Base-by-base conservation (phyloP, 1,140 invertebrate species). In the Aporrectodea caliginosa region DNA sequence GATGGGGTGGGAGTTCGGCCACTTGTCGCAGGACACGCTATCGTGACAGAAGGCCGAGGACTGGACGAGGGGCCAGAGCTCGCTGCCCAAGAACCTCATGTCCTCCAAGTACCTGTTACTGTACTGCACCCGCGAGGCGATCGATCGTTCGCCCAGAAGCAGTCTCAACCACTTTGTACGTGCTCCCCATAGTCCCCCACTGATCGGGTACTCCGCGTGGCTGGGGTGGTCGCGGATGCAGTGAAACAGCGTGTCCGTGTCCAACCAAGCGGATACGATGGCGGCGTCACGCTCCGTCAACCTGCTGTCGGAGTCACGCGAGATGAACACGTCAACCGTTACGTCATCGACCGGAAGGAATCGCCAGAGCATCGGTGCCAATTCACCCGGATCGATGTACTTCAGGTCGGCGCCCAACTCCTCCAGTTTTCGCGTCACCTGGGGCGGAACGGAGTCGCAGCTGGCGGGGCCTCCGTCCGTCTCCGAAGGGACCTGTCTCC, bases 1-100 rank as follows among this genome's bases (percentile, higher is more conserved):
- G 74, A 81, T 78, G 30, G 80, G 80, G 69, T 78, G 35, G 16
- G 80, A 75, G 14, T 69, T 68, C 16, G 80, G 77, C 76, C 77
- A 81, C 30, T 58, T 1, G 33, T 81, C 80, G 43, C 80, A 81
- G n/a, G 80, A 81, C 29, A 78, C 77, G 68, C 80, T 81, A 43
- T 81, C 80, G 0, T 69, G 77, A 43, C 80, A 81, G 77, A 78
- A 81, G 32, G 77, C 80, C 30, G 79, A 34, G 16, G 69, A 27
- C 31, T 78, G 32, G 27, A 81, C 76, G 29, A 58, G 68, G 31
- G 80, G 80, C 80, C 80, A 81, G 43, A 81, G 33, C 35, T 80
- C 58, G 1, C 43, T 32, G 16, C 72, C 69, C 2, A 81, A 71
- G 73, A 81, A 81, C 2, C 30, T 78, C 80, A 81, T 81, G 58